Evolutionary conservation across 2,797 vertebrate genomes (phyloP), one percentile per base, ranked within the genome.

Genomic region (Sphaeramia orbicularis): DNA sequence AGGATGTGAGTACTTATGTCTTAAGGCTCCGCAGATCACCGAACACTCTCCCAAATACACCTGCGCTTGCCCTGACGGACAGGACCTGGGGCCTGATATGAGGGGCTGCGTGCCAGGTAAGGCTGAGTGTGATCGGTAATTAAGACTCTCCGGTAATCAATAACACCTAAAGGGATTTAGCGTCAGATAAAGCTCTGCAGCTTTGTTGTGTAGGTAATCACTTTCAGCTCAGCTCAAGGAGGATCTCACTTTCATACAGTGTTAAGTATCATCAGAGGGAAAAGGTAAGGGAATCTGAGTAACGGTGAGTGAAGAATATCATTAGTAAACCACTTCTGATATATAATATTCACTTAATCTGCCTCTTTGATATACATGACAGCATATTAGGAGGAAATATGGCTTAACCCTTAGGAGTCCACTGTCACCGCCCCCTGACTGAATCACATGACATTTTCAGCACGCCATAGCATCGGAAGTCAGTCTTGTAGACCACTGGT

Each of bases 1-100:
- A 27, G 97, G 97, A 80, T 99, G 98, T 37, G 95, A 97, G 71
- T 99, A 98, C 80, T 86, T 99, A 90, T 99, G 98, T 90, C 96
- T 99, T 32, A 96, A 97, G 67, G 98, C 98, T 52, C 98, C 98
- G 6, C 97, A 98, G 89, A 95, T 95, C 87, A 96, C 96, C 0
- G 93, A 95, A 64, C 96, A 96, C 67, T 99, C 98, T 1, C 96
- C 96, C 60, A 98, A 97, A 83, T 99, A 97, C 78, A 99, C 97
- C 0, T 99, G 98, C 63, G 96, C 96, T 82, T 99, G 98, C 86
- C 96, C 98, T 4, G 95, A 98, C 19, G 94, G 95, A 2, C 95
- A 96, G 92, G 96, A 96, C 91, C 93, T 97, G 91, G 96, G 96
- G 18, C 95, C 94, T 0, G 96, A 99, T 74, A 98, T 96, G 95